These are phyloP conservation scores for Okapia johnstoni DNA, from an alignment of 2,113 vertebrate genomes.

Conservation along the genomic window DNA sequence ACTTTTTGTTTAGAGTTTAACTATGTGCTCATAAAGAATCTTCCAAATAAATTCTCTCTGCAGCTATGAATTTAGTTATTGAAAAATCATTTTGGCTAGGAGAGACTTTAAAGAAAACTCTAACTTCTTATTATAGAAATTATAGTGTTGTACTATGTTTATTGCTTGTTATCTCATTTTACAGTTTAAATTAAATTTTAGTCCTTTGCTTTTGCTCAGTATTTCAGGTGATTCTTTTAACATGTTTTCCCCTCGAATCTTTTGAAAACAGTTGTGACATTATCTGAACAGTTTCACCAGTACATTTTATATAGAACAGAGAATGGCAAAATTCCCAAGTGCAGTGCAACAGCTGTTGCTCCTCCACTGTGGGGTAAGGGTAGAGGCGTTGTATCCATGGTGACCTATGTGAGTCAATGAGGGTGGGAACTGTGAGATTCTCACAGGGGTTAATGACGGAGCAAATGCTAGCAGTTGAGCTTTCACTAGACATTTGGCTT, in stretches of 20 bases:
- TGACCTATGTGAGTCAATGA: constrained; percentile 27
- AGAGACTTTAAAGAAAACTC: background rate
- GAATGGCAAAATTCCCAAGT: constrained; percentile 16
- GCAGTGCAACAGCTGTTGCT: constrained; percentile 40
- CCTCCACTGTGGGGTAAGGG: background rate
- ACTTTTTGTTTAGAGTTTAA: background rate
- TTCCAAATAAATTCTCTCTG: background rate
- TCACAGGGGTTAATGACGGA: constrained; percentile 5
- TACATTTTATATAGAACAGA: constrained; percentile 28
- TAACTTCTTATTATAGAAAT: background rate
- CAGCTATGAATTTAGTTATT: background rate
- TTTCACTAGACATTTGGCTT: constrained; percentile 7
- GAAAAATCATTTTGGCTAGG: background rate
- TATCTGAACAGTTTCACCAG: constrained; percentile 21
- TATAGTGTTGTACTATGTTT: background rate
- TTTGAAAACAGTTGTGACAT: constrained; percentile 23
- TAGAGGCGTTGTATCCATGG: constrained; percentile 44
- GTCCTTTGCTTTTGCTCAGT: background rate
- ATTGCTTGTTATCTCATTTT: background rate
- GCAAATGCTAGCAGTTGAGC: background rate
- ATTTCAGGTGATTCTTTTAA: constrained; percentile 11
- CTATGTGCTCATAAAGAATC: background rate
- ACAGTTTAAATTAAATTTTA: constrained; percentile 8
- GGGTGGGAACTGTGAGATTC: constrained; percentile 1
- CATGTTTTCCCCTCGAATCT: background rate